phyloP scores from a whole-genome alignment of 23 tunicate species.

The Halocynthia roretzi region DNA sequence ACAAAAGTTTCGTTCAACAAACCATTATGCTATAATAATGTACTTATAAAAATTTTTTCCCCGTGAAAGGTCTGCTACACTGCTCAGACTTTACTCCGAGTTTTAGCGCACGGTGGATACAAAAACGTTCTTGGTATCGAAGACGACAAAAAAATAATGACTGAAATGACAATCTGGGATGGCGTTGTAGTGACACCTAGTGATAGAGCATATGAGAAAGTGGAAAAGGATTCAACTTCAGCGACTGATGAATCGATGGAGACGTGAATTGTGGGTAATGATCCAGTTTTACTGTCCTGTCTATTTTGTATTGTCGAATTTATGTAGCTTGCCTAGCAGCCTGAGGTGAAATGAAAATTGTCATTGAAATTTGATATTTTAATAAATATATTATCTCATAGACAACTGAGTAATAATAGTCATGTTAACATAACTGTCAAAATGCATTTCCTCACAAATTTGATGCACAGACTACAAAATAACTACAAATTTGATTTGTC shows the following conservation, averaged over 20 bases:
- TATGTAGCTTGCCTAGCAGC: neutral
- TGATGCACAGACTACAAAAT: too few relatives aligned
- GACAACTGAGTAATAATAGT: too few relatives aligned
- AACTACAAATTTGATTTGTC: too few relatives aligned
- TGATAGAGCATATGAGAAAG: slow-evolving; percentile 68
- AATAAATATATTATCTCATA: too few relatives aligned
- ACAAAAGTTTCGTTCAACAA: neutral
- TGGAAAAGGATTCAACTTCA: slow-evolving; percentile 39
- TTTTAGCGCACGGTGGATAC: slow-evolving; percentile 90
- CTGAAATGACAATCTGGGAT: slow-evolving; percentile 69
- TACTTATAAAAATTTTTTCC: neutral
- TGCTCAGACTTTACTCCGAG: slow-evolving; percentile 88
- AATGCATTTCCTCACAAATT: too few relatives aligned
- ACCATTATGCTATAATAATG: neutral
- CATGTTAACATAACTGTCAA: too few relatives aligned
- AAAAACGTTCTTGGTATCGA: slow-evolving; percentile 73
- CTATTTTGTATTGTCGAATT: neutral
- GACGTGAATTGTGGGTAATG: neutral
- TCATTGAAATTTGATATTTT: too few relatives aligned
- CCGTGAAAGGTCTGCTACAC: slow-evolving; percentile 70
- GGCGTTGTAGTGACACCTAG: slow-evolving; percentile 95
- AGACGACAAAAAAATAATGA: slow-evolving; percentile 55
- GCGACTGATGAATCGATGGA: slow-evolving; percentile 64
- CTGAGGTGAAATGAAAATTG: too few relatives aligned
- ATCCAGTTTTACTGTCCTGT: neutral